Conservation (phyloP, 2,888 invertebrate genomes). For the Halictus quadricinctus region DNA sequence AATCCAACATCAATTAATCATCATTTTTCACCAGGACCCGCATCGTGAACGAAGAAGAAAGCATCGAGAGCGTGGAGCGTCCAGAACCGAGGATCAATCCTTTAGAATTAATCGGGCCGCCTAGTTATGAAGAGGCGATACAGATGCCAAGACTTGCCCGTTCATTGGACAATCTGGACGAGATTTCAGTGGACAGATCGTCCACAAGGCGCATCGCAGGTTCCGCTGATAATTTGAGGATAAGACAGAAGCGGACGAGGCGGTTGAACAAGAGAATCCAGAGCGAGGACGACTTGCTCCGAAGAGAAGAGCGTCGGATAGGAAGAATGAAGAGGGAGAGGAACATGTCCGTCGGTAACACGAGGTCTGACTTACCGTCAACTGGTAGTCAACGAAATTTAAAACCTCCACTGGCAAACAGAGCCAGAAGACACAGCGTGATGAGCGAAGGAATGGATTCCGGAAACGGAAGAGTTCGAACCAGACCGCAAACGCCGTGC, state of each 20-base stretch:
- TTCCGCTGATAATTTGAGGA: constrained; percentile 76
- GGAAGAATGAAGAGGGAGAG: constrained; percentile 69
- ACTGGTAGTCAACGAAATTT: constrained; percentile 24
- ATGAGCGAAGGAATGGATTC: constrained; percentile 56
- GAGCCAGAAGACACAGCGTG: constrained; percentile 47
- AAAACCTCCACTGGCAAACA: constrained; percentile 21
- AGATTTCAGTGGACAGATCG: constrained; percentile 70
- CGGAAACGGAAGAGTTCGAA: constrained; percentile 57
- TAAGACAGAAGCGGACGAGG: constrained; percentile 70
- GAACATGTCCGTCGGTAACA: constrained; percentile 56
- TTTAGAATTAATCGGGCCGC: constrained; percentile 86
- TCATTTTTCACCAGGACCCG: constrained; percentile 42
- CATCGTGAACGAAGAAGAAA: constrained; percentile 64
- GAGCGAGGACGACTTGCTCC: constrained; percentile 77
- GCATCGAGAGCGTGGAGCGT: constrained; percentile 53
- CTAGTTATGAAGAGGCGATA: constrained; percentile 90
- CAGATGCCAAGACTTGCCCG: constrained; percentile 87
- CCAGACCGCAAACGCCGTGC: constrained; percentile 74
- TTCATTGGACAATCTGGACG: constrained; percentile 77
- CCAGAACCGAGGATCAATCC: constrained; percentile 84
- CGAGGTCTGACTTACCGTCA: constrained; percentile 30
- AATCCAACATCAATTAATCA: not conserved
- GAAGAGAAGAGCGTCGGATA: constrained; percentile 73
- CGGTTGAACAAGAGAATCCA: constrained; percentile 70
- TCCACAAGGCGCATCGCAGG: constrained; percentile 73